These are phyloP conservation scores for Pterophyllum scalare DNA, from an alignment of 2,113 vertebrate genomes.

Conservation along the genomic window DNA sequence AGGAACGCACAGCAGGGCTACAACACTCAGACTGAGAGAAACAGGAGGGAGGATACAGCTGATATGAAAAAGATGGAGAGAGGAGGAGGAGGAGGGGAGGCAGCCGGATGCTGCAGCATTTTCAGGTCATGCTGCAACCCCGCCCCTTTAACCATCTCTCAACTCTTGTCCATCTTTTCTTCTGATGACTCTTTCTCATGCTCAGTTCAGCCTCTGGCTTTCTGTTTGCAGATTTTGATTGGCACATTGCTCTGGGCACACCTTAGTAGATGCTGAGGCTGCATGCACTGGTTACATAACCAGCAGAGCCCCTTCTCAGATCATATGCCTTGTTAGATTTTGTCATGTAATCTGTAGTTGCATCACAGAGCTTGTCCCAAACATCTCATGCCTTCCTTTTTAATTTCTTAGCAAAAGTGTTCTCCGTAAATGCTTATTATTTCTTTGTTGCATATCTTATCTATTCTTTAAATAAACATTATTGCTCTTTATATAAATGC, in stretches of 20 bases:
- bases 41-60: constrained; percentile 53
- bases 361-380: background rate
- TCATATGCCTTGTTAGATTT: constrained; percentile 22
- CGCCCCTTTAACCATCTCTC: constrained; percentile 37
- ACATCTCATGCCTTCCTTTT: background rate
- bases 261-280: constrained; percentile 50
- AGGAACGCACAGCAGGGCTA: constrained; percentile 64
- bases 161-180: constrained; percentile 38
- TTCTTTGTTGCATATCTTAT: background rate
- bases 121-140: constrained; percentile 76
- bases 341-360: constrained; percentile 25
- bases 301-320: background rate
- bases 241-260: constrained; percentile 21
- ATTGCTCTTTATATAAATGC: background rate
- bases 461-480: background rate
- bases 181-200: constrained; percentile 36
- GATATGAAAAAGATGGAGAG: constrained; percentile 50
- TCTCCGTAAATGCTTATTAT: background rate
- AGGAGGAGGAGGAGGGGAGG: constrained; percentile 47
- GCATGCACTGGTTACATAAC: constrained; percentile 55
- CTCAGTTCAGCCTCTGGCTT: constrained; percentile 24
- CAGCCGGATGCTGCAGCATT: constrained; percentile 80
- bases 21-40: constrained; percentile 64
- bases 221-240: constrained; percentile 59
- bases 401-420: background rate